Evolutionary conservation across 1,140 invertebrate species (phyloP).

Genomic region (Temnothorax longispinosus): DNA sequence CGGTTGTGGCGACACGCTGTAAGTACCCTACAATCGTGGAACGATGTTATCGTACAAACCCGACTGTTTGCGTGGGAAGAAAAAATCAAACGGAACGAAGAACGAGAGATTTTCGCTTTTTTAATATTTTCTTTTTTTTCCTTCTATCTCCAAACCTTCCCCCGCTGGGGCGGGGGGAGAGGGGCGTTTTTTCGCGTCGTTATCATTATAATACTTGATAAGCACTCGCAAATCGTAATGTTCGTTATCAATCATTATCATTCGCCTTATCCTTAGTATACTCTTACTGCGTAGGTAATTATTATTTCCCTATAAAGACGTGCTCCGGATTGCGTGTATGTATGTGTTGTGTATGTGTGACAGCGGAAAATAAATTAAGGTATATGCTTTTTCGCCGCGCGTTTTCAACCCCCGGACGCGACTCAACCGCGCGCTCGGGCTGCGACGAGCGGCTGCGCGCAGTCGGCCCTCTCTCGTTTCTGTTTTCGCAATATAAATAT

Average conservation of each 20-base stretch:
- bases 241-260: constrained; percentile 54
- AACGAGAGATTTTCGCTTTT: constrained; percentile 5
- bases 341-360: constrained; percentile 21
- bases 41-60: constrained; percentile 61
- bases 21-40: constrained; percentile 63
- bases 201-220: constrained; percentile 57
- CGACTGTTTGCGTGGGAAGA: constrained; percentile 6
- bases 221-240: constrained; percentile 67
- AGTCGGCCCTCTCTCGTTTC: neutral
- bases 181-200: constrained; percentile 22
- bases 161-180: neutral
- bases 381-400: constrained; percentile 7
- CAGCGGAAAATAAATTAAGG: constrained; percentile 69
- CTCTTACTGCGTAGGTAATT: constrained; percentile 70
- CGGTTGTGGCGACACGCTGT: constrained; percentile 41
- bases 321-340: constrained; percentile 36
- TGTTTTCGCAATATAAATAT: neutral
- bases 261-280: constrained; percentile 66
- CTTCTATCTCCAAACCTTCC: constrained; percentile 1
- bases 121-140: neutral
- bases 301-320: constrained; percentile 72
- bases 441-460: neutral
- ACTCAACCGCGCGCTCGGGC: no score
- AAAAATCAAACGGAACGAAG: constrained; percentile 3
- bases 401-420: constrained; percentile 44